Evolutionary conservation across 1,140 invertebrate genomes (phyloP), one percentile per base, ranked within the genome.

Genomic region (Atta texana): DNA sequence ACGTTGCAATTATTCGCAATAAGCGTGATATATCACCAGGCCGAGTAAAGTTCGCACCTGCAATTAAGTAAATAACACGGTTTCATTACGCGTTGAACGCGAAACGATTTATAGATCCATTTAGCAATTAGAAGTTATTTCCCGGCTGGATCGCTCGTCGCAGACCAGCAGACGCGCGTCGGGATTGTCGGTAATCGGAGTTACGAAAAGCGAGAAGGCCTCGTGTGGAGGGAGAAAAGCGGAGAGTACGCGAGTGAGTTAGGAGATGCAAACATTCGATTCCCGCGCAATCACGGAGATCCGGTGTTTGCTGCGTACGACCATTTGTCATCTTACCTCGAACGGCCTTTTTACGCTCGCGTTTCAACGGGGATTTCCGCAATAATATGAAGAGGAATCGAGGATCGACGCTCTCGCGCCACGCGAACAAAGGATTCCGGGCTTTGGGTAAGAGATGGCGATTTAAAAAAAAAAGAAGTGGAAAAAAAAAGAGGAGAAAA

Each of bases 251-350:
- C 16, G 78, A 71, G 39, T 51, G 80, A 74, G 55, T 61, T 84
- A 61, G 68, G 55, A 28, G 55, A n/a, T 39, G 39, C 55, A 34
- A 84, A 84, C 80, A 75, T 74, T 75, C 53, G 69, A 84, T 84
- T 28, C 68, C 69, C 55, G 55, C 80, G 69, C 80, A 84, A 84
- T 84, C 80, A 74, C 80, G 69, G 69, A 7, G 55, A 75, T 74
- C 69, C 69, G 49, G 55, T 84, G 69, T 84, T 84, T 75, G 80
- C 80, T 69, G 80, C 57, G 80, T 84, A 84, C 63, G 69, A 84
- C 55, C 80, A 84, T 84, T 84, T 84, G 80, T 84, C 80, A 84
- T 44, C 57, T 51, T 84, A 84, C 18, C 44, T 44, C 69, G 55
- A 51, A 75, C 44, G 69, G 80, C 7, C 55, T 84, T 84, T 84